Evolutionary conservation across 2,113 vertebrate species (phyloP), one percentile per base, ranked within the genome.

Genomic region (Parus major): DNA sequence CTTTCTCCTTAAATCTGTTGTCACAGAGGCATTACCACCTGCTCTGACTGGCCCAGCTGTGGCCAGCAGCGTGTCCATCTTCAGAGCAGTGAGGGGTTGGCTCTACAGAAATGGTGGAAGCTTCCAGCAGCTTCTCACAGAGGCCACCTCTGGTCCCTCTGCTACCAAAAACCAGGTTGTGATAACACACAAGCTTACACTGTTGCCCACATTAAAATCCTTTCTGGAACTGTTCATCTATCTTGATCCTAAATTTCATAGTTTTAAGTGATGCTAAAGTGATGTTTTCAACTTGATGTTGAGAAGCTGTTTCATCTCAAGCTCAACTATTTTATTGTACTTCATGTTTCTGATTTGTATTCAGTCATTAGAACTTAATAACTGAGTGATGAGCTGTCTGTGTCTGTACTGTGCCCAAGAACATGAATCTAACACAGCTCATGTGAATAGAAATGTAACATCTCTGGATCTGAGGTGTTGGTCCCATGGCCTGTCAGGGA

Each of bases 401-500:
- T 66, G 36, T 56, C 57, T 78, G 23, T 47, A 10, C 60, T 0
- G 0, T 76, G 70, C 82, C 53, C 24, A 15, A 14, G 70, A 90
- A 28, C 55, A 47, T 35, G 24, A 50, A 79, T 55, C 59, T 64
- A 25, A 16, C 59, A 20, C 24, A 52, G 81, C 53, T 41, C 5
- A 20, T 5, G 29, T 56, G 84, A 75, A 19, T 2, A 82, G 66
- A 79, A 92, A 50, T 73, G 66, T 17, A 28, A 3, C 15, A 15
- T 21, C 70, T 69, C 44, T 79, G 56, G 31, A 87, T 41, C 4
- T 22, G 75, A 69, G 90, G 49, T 53, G 53, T 46, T 69, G 82
- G 71, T 72, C 46, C 31, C 0, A 0, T 33, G 73, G 72, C 9
- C 15, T 18, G 56, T 35, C 28, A 53, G 76, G 4, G 33, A 7